phyloP scores from a whole-genome alignment of 1,140 invertebrate genomes.

The Sarcophaga bullata region DNA sequence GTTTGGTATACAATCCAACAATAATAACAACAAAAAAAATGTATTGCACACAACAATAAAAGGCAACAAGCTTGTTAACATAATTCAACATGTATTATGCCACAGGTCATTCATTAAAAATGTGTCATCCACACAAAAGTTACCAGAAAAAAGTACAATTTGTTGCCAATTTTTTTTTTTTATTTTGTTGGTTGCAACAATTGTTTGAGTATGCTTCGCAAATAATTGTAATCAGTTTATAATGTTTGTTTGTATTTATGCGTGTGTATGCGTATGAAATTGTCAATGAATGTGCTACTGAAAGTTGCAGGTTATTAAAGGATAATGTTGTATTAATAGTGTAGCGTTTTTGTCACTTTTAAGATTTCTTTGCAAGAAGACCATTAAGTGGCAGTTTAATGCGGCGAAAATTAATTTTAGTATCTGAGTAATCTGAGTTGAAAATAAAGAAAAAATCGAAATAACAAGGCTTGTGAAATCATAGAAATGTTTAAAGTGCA shows the following conservation, averaged over 20 bases:
- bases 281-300: no score
- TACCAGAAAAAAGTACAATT: constrained; percentile 4
- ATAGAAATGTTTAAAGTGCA: no score
- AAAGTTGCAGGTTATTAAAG: no score
- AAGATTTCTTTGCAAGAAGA: no score
- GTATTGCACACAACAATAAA: constrained; percentile 1
- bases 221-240: neutral
- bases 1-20: neutral
- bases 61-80: constrained; percentile 24
- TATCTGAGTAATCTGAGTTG: no score
- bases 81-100: constrained; percentile 21
- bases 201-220: neutral
- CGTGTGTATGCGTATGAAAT: no score
- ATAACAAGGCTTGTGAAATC: no score
- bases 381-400: no score
- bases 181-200: neutral
- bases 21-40: neutral
- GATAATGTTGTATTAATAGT: no score
- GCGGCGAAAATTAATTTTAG: no score
- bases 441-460: no score
- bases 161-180: neutral
- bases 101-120: constrained; percentile 24
- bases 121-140: constrained; percentile 12
- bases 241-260: neutral
- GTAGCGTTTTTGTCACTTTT: no score